Evolutionary conservation across 2,113 vertebrate species (phyloP).

Genomic region (Polypterus senegalus): DNA sequence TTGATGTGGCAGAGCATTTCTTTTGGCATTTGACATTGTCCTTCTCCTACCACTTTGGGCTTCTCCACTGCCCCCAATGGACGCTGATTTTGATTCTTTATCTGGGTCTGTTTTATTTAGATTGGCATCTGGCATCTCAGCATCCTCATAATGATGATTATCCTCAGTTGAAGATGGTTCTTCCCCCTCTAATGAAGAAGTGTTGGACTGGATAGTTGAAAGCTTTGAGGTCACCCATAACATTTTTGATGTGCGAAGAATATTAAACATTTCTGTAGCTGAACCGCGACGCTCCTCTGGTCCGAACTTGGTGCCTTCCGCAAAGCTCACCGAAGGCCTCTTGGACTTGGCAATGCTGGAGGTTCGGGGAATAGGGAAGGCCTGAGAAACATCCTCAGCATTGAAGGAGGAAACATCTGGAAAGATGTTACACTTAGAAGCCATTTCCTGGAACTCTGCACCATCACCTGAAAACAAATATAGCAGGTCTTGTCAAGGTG

Average conservation of each 20-base stretch:
- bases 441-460: slow-evolving; percentile 56
- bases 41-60: slow-evolving; percentile 29
- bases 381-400: slow-evolving; percentile 61
- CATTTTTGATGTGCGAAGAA: slow-evolving; percentile 54
- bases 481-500: too few relatives aligned
- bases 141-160: slow-evolving; percentile 21
- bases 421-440: slow-evolving; percentile 46
- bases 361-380: slow-evolving; percentile 82
- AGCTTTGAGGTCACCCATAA: slow-evolving; percentile 49
- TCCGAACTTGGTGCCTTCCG: slow-evolving; percentile 82
- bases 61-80: not conserved
- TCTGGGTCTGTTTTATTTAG: slow-evolving; percentile 20
- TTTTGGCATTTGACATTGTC: slow-evolving; percentile 43
- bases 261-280: slow-evolving; percentile 41
- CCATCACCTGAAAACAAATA: slow-evolving; percentile 18
- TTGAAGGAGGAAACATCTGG: slow-evolving; percentile 51
- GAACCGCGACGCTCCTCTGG: slow-evolving; percentile 52
- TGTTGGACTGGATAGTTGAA: slow-evolving; percentile 36
- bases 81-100: too few relatives aligned
- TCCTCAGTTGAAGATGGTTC: slow-evolving; percentile 4
- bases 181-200: slow-evolving; percentile 22
- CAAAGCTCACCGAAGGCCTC: slow-evolving; percentile 86
- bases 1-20: slow-evolving; percentile 41
- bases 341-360: slow-evolving; percentile 89
- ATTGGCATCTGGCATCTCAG: slow-evolving; percentile 24